A percentile compares a stretch with the other conserved stretches of the same genome.
Evolutionary conservation across 1,140 invertebrate genomes (phyloP).

Genomic region (Aradophagus sp.): DNA sequence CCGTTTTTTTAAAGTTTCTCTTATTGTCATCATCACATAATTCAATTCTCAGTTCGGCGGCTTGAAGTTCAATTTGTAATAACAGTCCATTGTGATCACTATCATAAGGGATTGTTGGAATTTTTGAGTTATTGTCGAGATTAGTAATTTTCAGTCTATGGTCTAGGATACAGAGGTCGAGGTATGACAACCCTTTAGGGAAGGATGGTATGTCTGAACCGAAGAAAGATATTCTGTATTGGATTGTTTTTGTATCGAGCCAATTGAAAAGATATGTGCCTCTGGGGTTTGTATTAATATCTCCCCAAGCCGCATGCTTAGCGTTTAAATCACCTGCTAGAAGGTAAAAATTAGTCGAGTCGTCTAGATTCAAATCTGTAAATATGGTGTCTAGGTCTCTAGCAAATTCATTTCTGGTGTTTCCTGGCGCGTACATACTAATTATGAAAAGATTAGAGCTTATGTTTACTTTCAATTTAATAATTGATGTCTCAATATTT

Average conservation of each 20-base stretch:
- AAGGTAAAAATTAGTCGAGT: constrained; percentile 38
- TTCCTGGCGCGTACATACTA: constrained; percentile 32
- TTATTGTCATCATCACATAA: background rate
- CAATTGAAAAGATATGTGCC: constrained; percentile 41
- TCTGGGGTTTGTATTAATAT: constrained; percentile 19
- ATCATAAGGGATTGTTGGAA: constrained; percentile 36
- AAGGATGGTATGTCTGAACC: constrained; percentile 33
- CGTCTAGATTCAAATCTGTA: constrained; percentile 27
- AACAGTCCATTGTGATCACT: constrained; percentile 1
- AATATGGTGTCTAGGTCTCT: constrained; percentile 43
- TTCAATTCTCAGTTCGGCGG: background rate
- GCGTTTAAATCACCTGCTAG: constrained; percentile 59
- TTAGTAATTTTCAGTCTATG: constrained; percentile 22
- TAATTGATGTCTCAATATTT: constrained; percentile 38
- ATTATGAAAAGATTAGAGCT: constrained; percentile 14
- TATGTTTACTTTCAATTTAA: constrained; percentile 26
- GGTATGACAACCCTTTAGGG: constrained; percentile 19
- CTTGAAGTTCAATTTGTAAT: too few species aligned
- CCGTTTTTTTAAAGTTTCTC: background rate
- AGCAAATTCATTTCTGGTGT: constrained; percentile 25
- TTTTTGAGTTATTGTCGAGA: background rate
- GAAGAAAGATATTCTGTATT: constrained; percentile 27
- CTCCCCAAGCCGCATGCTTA: constrained; percentile 35
- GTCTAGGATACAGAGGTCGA: constrained; percentile 44
- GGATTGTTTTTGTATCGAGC: constrained; percentile 17